A percentile compares a stretch with the other conserved stretches of the same genome.
Conservation (phyloP, 2,797 vertebrate genomes). For the Coranthus polyacanthus region DNA sequence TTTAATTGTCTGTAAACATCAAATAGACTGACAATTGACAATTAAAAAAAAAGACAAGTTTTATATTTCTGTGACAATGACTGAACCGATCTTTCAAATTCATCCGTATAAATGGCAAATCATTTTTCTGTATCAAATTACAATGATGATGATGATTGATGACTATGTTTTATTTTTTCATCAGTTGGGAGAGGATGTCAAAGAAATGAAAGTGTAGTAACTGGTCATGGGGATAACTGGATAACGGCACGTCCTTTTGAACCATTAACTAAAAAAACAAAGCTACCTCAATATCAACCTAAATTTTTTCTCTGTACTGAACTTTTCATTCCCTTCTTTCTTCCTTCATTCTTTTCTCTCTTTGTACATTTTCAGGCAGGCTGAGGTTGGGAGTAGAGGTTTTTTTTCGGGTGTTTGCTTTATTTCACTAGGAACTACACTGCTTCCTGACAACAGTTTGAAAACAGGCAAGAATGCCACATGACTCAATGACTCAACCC, state of each 20-base stretch:
- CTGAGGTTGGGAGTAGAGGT: slow-evolving; percentile 18
- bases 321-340: slow-evolving; percentile 15
- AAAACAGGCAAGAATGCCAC: slow-evolving; percentile 84
- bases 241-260: background rate
- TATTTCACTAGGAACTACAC: slow-evolving; percentile 73
- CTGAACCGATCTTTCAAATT: slow-evolving; percentile 1
- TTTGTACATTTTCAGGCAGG: slow-evolving; percentile 50
- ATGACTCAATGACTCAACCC: slow-evolving; percentile 81
- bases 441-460: slow-evolving; percentile 85
- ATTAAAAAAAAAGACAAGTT: slow-evolving; percentile 37
- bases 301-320: slow-evolving; percentile 5
- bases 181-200: background rate
- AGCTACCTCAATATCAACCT: too few species aligned
- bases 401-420: slow-evolving; percentile 71
- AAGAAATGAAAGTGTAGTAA: background rate
- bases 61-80: slow-evolving; percentile 22
- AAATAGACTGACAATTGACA: slow-evolving; percentile 49
- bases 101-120: background rate
- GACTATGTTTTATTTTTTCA: slow-evolving; percentile 11
- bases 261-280: background rate
- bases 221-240: background rate
- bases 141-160: background rate
- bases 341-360: slow-evolving; percentile 15
- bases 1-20: slow-evolving; percentile 56
- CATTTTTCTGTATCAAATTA: slow-evolving; percentile 13